Evolutionary conservation across 2,113 vertebrate genomes (phyloP).

Genomic region (Rana temporaria): DNA sequence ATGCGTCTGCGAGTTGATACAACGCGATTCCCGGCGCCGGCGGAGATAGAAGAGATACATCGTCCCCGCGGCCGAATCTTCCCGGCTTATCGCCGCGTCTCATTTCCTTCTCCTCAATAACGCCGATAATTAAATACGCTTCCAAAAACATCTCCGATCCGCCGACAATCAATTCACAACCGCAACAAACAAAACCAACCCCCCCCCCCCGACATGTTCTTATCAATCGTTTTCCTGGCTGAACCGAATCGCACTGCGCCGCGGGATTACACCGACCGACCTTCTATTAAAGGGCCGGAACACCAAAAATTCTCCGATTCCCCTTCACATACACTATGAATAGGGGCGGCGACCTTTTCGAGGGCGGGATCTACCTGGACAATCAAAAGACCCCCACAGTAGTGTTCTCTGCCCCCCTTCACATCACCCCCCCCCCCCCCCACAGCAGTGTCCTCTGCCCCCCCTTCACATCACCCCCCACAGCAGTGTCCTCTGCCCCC

Average conservation of each 20-base stretch:
- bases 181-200: background rate
- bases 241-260: background rate
- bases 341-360: too few species aligned
- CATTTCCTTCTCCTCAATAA: background rate
- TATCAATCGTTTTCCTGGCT: background rate
- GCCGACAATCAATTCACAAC: background rate
- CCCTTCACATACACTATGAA: too few species aligned
- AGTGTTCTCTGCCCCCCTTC: too few species aligned
- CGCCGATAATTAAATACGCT: background rate
- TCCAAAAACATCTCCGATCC: background rate
- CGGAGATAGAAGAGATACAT: background rate
- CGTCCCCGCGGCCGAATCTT: background rate
- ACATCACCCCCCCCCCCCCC: too few species aligned
- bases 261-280: background rate
- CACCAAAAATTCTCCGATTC: too few species aligned
- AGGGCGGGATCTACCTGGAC: too few species aligned
- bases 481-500: too few species aligned
- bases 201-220: background rate
- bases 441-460: too few species aligned
- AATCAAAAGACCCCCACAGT: too few species aligned
- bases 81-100: background rate
- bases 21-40: background rate
- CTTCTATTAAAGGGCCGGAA: too few species aligned
- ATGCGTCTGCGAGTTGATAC: background rate
- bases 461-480: too few species aligned